Evolutionary conservation across 2,113 vertebrate species (phyloP), one percentile per base, ranked within the genome.

Genomic region (Etheostoma spectabile): DNA sequence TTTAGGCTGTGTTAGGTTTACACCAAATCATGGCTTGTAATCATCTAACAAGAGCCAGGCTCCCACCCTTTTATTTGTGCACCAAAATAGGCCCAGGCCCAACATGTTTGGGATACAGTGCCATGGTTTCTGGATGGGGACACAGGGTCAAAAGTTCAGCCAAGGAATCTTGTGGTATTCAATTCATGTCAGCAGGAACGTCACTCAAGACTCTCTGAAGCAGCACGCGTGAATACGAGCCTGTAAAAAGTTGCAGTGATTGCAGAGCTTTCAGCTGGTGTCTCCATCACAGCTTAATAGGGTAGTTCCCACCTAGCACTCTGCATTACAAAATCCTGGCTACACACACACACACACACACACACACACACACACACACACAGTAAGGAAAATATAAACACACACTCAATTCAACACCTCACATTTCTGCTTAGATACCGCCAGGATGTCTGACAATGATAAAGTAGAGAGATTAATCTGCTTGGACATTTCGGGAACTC

Each of bases 131-230:
- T 92, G 87, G 88, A 87, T 77, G 42, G 78, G 73, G 85, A 91
- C 70, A 79, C 77, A 24, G 72, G 92, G 91, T 93, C 90, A 90
- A 90, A 91, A 90, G 93, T 94, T 92, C 90, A 95, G 87, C 90
- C 74, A 76, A 89, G 86, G 89, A 94, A 92, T 93, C 87, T 94
- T 91, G 91, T 55, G 83, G 91, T 91, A 88, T 89, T 92, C 73
- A 12, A 83, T 83, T 87, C 91, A 86, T 82, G 87, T 93, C 90
- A 92, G 88, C 87, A 86, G 88, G 86, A 94, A 93, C 93, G 91
- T 83, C 82, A 85, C 53, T 85, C 74, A 71, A 49, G 78, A 48
- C 73, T 70, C 69, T 76, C 46, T 60, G 55, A 84, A 82, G 70
- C 87, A 67, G 80, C 76, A 52, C 35, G 38, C 15, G 59, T 4